These are phyloP conservation scores for Metalampra italica DNA, from an alignment of 2,888 invertebrate species.

Conservation along the genomic window DNA sequence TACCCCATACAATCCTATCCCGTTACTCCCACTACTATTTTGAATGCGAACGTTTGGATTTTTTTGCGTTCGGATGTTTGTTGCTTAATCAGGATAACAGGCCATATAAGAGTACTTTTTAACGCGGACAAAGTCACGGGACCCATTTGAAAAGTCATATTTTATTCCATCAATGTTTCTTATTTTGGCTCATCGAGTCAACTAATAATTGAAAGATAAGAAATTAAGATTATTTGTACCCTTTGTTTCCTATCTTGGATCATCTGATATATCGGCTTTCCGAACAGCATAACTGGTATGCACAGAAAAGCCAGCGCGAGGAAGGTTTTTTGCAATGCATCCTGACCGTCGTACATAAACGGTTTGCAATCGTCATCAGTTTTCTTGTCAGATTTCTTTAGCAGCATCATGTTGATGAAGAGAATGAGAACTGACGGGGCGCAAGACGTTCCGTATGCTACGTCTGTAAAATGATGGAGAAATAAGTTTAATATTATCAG, in stretches of 20 bases:
- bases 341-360: conserved; percentile 81
- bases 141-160: too few relatives aligned
- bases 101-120: too few relatives aligned
- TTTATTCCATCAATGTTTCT: too few relatives aligned
- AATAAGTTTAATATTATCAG: too few relatives aligned
- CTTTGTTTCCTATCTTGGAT: conserved; percentile 58
- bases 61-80: too few relatives aligned
- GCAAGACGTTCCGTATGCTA: conserved; percentile 70
- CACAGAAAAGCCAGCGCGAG: conserved; percentile 82
- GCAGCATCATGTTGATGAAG: conserved; percentile 89
- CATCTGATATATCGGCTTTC: conserved; percentile 85
- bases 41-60: too few relatives aligned
- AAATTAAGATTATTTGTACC: conserved; percentile 27
- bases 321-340: conserved; percentile 79
- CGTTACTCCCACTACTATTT: too few relatives aligned
- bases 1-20: too few relatives aligned
- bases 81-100: too few relatives aligned
- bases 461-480: conserved; percentile 39
- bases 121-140: too few relatives aligned
- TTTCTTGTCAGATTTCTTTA: conserved; percentile 61
- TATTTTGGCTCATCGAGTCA: too few relatives aligned
- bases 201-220: too few relatives aligned
- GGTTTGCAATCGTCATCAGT: conserved; percentile 63
- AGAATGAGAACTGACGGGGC: conserved; percentile 89
- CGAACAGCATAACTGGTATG: conserved; percentile 87